These are phyloP conservation scores for Macrosiphum euphorbiae DNA, from an alignment of 2,888 invertebrate genomes.

Conservation along the genomic window DNA sequence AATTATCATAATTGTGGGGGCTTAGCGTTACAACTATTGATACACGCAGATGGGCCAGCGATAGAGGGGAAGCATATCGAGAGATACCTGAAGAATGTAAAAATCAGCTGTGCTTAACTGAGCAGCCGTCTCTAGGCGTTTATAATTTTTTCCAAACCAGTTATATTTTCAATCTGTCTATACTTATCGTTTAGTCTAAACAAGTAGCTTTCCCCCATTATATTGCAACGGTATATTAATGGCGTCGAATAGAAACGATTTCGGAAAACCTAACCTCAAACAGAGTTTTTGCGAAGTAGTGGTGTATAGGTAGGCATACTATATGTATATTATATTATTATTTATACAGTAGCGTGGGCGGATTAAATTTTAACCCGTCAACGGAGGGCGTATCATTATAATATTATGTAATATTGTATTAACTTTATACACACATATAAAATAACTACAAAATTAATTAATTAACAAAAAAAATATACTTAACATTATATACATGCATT, in stretches of 20 bases:
- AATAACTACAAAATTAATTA: background rate
- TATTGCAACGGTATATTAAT: background rate
- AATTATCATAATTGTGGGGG: background rate
- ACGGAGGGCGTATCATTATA: background rate
- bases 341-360: background rate
- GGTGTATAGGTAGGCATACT: background rate
- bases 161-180: background rate
- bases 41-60: background rate
- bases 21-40: background rate
- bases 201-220: background rate
- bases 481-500: no score
- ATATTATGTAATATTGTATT: background rate
- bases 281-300: background rate
- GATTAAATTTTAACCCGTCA: background rate
- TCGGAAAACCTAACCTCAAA: background rate
- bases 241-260: background rate
- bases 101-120: background rate
- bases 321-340: background rate
- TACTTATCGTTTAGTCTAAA: background rate
- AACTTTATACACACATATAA: background rate
- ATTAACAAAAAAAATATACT: background rate
- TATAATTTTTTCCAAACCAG: background rate
- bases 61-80: background rate
- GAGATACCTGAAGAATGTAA: background rate
- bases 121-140: background rate